Evolutionary conservation across 2,888 invertebrate species (phyloP).

Genomic region (Drosophila setosimentum): DNA sequence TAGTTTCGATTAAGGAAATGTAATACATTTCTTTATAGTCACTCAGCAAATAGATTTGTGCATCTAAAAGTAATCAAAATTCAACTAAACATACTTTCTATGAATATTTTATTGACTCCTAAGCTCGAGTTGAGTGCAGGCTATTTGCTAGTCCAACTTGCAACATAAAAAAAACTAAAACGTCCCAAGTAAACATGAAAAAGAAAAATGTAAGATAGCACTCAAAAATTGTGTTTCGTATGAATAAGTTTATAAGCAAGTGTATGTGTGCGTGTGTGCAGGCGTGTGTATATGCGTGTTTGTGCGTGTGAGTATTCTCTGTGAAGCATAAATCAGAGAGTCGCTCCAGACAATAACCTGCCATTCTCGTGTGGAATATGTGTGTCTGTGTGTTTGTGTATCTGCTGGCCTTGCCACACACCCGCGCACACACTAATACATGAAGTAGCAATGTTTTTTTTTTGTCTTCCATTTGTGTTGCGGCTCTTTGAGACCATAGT

Average conservation of each 20-base stretch:
- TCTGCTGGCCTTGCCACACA: constrained; percentile 9
- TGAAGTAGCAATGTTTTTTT: constrained; percentile 25
- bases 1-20: neutral
- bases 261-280: neutral
- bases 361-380: constrained; percentile 44
- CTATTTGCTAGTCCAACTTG: constrained; percentile 24
- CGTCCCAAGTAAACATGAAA: neutral
- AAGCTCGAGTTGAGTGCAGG: constrained; percentile 17
- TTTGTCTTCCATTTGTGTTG: constrained; percentile 42
- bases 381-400: constrained; percentile 13
- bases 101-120: constrained; percentile 13
- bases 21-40: neutral
- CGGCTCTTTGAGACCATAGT: constrained; percentile 60
- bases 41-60: neutral
- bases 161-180: constrained; percentile 3
- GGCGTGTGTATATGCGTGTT: neutral
- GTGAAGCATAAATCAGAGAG: constrained; percentile 68
- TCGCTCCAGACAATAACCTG: constrained; percentile 71
- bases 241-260: constrained; percentile 34
- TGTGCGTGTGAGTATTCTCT: constrained; percentile 23
- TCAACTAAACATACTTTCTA: constrained; percentile 11
- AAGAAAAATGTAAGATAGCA: constrained; percentile 35
- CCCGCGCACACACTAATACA: constrained; percentile 2
- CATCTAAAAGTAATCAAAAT: neutral
- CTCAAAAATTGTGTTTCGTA: constrained; percentile 44